Evolutionary conservation across 2,888 invertebrate genomes (phyloP).

Genomic region (Magallana nippona): DNA sequence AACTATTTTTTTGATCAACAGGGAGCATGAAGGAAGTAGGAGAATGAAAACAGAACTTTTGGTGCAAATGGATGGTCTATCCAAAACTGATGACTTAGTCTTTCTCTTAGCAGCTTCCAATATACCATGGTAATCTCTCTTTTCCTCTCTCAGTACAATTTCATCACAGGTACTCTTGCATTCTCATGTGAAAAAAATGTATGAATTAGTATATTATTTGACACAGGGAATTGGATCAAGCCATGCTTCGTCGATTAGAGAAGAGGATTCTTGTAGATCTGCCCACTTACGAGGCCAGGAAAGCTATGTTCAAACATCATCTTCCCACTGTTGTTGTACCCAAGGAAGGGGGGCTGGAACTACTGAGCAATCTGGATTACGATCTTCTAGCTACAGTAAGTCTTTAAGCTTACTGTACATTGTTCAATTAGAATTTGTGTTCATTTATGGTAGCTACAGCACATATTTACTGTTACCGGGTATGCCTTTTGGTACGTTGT

Average conservation of each 20-base stretch:
- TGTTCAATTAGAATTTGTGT: background rate
- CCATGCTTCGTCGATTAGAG: slow-evolving; percentile 92
- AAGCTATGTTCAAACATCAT: slow-evolving; percentile 84
- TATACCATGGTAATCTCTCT: slow-evolving; percentile 87
- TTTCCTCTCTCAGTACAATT: no score
- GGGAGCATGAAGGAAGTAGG: slow-evolving; percentile 92
- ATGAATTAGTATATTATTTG: background rate
- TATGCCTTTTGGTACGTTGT: no score
- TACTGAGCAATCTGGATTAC: slow-evolving; percentile 81
- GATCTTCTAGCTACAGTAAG: slow-evolving; percentile 79
- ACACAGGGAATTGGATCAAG: slow-evolving; percentile 90
- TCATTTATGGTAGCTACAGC: background rate
- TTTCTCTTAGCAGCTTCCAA: slow-evolving; percentile 93
- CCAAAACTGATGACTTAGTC: slow-evolving; percentile 84
- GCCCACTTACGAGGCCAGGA: slow-evolving; percentile 86
- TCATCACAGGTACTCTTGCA: no score
- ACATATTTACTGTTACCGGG: no score
- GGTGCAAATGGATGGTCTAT: slow-evolving; percentile 90
- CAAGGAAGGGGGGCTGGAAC: slow-evolving; percentile 80
- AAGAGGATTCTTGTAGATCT: slow-evolving; percentile 91
- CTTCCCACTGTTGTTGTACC: slow-evolving; percentile 77
- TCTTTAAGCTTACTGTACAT: background rate
- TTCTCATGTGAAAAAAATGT: background rate
- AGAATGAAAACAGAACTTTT: slow-evolving; percentile 94
- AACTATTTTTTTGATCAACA: slow-evolving; percentile 65